phyloP scores from a whole-genome alignment of 2,797 vertebrate species.

The Micrastur ruficollis region DNA sequence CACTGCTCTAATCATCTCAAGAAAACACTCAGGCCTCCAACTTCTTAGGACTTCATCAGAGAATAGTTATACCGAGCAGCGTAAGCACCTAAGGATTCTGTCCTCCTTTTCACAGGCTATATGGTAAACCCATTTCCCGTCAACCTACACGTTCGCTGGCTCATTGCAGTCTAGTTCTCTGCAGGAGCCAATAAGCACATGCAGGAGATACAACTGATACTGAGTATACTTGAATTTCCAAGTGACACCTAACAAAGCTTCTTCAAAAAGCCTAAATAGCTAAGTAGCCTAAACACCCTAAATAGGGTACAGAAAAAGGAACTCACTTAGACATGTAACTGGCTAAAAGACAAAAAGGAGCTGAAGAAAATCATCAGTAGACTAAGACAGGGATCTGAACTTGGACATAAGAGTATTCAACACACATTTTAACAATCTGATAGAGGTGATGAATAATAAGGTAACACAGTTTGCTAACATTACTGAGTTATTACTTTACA shows the following conservation, averaged over 20 bases:
- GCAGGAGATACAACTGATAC: not conserved
- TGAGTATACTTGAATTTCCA: not conserved
- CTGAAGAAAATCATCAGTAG: not conserved
- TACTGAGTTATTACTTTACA: not conserved
- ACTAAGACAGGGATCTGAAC: not conserved
- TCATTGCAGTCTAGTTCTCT: not conserved
- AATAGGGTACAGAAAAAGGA: not conserved
- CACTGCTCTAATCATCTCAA: not conserved
- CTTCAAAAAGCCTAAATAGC: too few species aligned
- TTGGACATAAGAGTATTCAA: not conserved
- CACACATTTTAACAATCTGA: not conserved
- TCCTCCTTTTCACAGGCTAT: not conserved
- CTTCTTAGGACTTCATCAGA: not conserved
- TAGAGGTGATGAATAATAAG: not conserved
- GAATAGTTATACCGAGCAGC: not conserved
- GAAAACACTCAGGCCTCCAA: not conserved
- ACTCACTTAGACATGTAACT: not conserved
- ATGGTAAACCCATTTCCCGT: not conserved
- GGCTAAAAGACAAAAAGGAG: not conserved
- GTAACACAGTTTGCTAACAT: not conserved
- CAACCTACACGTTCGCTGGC: fast-evolving
- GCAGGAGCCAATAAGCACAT: not conserved
- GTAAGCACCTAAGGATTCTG: not conserved
- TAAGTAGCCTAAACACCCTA: not conserved
- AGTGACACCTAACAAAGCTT: not conserved